Conservation (phyloP, 1,140 invertebrate genomes). For the Caerostris extrusa region DNA sequence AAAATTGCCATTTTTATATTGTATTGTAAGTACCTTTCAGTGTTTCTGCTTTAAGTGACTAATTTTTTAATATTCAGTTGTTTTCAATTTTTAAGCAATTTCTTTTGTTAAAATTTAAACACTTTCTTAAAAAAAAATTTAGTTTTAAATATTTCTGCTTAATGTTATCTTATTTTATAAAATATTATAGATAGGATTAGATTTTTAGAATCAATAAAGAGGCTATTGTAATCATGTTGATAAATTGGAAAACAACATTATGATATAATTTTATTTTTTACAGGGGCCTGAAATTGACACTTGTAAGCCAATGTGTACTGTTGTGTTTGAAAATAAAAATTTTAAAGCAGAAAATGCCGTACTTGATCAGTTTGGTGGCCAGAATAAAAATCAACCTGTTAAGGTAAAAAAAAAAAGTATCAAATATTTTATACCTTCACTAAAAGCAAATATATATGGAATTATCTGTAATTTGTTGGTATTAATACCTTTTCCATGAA, state of each 20-base stretch:
- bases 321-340: slow-evolving; percentile 96
- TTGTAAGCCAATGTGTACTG: slow-evolving; percentile 88
- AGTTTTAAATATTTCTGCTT: too few species aligned
- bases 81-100: too few species aligned
- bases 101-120: too few species aligned
- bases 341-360: slow-evolving; percentile 83
- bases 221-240: not conserved
- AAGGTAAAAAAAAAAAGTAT: slow-evolving; percentile 37
- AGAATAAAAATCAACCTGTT: slow-evolving; percentile 81
- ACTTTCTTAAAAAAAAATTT: too few species aligned
- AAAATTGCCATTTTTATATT: too few species aligned
- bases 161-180: too few species aligned
- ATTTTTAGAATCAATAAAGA: not conserved
- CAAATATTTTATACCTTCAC: not conserved
- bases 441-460: not conserved
- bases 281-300: slow-evolving; percentile 75
- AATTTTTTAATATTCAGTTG: too few species aligned
- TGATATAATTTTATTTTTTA: slow-evolving; percentile 1
- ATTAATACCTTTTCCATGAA: too few species aligned
- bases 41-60: too few species aligned
- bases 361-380: slow-evolving; percentile 77
- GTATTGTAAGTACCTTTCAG: too few species aligned
- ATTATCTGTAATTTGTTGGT: too few species aligned
- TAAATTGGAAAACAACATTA: not conserved
- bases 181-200: not conserved